Evolutionary conservation across 2,113 vertebrate species (phyloP), one percentile per base, ranked within the genome.

Genomic region (Probosciger aterrimus): DNA sequence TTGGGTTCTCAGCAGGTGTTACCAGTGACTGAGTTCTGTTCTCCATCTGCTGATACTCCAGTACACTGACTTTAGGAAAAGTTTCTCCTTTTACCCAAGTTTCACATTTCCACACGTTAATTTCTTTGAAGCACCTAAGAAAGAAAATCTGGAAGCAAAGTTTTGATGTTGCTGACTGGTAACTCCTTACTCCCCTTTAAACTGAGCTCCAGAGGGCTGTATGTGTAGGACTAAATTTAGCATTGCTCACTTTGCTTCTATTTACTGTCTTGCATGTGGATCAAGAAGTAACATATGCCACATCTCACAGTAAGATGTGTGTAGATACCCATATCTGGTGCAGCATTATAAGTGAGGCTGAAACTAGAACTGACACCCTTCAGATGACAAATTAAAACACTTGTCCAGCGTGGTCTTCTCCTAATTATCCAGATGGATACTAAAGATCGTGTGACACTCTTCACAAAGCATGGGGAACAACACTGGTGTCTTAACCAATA

Each of bases 371-470:
- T 62, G 11, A 57, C 27, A 69, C 27, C 59, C 74, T 67, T 63
- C 67, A 92, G 50, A 88, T 14, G 67, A 83, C 68, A 88, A 90
- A 79, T 62, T 47, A 59, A 85, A 83, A 83, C 39, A 28, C 35
- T 88, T 23, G 8, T 28, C 85, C 43, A 33, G n/a, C 93, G 83
- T 96, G 91, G 52, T 50, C 75, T 92, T 84, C 80, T 92, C 50
- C 74, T 91, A 69, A 86, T 81, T 67, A 35, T 90, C 86, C 90
- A 95, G 90, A 62, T 92, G 91, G 93, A 96, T 74, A 76, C 75
- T 79, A 68, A 86, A 94, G 88, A 93, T 93, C 18, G 7, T 92
- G 90, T 1, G 15, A 85, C 44, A 86, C 83, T 93, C 88, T 96
- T 94, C 90, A 95, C 70, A 95, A 74, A 93, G 81, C 76, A 39